phyloP scores from a whole-genome alignment of 2,113 vertebrate species.

The Aramus guarauna region DNA sequence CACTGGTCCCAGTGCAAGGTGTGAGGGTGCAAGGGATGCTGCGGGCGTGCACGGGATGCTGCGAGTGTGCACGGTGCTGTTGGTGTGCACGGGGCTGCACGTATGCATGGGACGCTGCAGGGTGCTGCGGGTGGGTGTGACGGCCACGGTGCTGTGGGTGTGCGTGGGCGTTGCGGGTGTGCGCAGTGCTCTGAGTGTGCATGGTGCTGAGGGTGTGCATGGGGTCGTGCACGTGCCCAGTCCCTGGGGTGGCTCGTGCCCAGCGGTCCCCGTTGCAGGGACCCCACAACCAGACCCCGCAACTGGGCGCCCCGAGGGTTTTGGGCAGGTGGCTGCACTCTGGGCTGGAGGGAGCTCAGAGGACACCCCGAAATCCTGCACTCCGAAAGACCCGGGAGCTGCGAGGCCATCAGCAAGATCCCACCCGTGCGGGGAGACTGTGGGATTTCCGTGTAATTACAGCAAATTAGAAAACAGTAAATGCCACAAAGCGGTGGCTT shows the following conservation, averaged over 20 bases:
- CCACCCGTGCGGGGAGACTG: accelerated
- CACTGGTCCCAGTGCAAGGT: neutral
- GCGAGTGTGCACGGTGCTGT: accelerated
- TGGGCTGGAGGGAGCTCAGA: neutral
- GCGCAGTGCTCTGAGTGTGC: too few relatives aligned
- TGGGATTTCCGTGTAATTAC: neutral
- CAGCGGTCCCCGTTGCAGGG: accelerated
- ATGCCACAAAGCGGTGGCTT: neutral
- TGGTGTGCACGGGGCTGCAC: too few relatives aligned
- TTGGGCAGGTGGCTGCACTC: accelerated
- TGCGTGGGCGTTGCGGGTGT: neutral
- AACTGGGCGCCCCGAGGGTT: neutral
- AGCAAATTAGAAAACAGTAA: neutral
- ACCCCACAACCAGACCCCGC: accelerated
- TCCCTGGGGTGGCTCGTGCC: accelerated
- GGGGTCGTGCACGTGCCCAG: accelerated
- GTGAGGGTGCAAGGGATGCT: neutral
- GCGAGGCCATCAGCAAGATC: accelerated
- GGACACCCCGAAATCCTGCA: neutral
- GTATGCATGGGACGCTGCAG: neutral
- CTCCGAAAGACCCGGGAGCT: accelerated
- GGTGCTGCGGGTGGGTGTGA: neutral
- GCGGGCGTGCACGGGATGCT: neutral
- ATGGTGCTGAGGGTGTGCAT: accelerated
- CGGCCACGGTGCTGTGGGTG: too few relatives aligned